Base-by-base conservation (phyloP, 2,113 vertebrate species). In the Phylloscopus trochilus region DNA sequence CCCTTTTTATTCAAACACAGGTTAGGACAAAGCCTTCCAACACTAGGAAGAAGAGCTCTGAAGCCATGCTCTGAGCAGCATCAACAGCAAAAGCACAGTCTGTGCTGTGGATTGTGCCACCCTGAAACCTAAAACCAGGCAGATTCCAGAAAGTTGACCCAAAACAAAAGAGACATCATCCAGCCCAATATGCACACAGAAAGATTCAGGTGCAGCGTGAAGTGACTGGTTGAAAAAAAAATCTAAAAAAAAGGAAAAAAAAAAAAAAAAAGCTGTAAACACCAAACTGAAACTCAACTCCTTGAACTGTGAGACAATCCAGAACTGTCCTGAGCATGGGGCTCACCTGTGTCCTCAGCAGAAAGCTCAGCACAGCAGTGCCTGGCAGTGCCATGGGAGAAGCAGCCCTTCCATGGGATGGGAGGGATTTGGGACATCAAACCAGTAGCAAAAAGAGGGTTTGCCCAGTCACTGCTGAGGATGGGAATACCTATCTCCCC, bases 281-380 rank as follows among this genome's bases (percentile, higher is more conserved):
- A 75, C 13, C 17, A 55, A 81, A 87, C 8, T 67, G 35, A 81
- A 94, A 78, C 13, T 19, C 56, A 92, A 1, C 52, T 72, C 46
- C 60, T 63, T 9, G 21, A 66, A 30, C 5, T 66, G 68, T 10
- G 13, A 64, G 70, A 27, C 35, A 76, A 21, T 8, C 6, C 46
- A 33, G 22, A 5, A 21, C 28, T 52, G 60, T 10, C 52, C 79
- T 41, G 27, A 5, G 1, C 7, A 39, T 0, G 0, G 33, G 30
- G 64, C 55, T 83, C 53, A 37, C 7, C 15, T 1, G 3, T 37
- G 39, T 13, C 64, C 66, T 66, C 63, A 62, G 53, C 44, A 83
- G 52, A 39, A 52, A 56, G 39, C 28, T n/a, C 55, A 78, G 73
- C 33, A 46, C 15, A 21, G 75, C 43, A 35, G n/a, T 6, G 69